Evolutionary conservation across 2,797 vertebrate genomes (phyloP).

Genomic region (Characodon lateralis): DNA sequence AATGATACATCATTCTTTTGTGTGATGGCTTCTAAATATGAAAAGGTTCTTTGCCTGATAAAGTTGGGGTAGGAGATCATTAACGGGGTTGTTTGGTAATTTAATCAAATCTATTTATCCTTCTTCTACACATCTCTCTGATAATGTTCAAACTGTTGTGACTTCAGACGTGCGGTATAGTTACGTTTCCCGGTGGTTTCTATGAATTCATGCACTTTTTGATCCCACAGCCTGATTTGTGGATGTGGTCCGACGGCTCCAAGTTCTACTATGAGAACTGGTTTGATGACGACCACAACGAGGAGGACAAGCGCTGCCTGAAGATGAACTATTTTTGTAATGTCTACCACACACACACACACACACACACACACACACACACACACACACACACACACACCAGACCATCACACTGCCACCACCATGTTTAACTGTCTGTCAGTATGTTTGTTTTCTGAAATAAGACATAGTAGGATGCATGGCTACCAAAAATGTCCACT

Average conservation of each 20-base stretch:
- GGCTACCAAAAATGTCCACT: too few species aligned
- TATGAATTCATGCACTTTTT: neutral
- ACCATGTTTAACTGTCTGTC: too few species aligned
- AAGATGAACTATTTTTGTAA: constrained; percentile 49
- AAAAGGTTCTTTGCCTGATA: neutral
- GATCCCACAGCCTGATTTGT: neutral
- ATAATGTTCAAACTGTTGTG: neutral
- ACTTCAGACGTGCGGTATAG: neutral
- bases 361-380: constrained; percentile 1
- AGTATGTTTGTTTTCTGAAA: too few species aligned
- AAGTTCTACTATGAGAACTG: constrained; percentile 28
- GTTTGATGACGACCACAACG: fast-evolving
- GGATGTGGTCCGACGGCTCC: constrained; percentile 57
- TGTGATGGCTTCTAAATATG: neutral
- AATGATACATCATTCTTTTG: neutral
- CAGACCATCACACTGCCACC: too few species aligned
- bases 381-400: constrained; percentile 4
- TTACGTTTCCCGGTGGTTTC: neutral
- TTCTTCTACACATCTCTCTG: neutral
- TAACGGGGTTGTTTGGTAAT: neutral
- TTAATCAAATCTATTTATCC: neutral
- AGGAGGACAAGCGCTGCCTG: constrained; percentile 15
- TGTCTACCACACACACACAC: constrained; percentile 3
- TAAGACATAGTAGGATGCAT: too few species aligned
- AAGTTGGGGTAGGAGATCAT: neutral